Evolutionary conservation across 2,888 invertebrate species (phyloP), one percentile per base, ranked within the genome.

Genomic region (Sphecodes monilicornis): DNA sequence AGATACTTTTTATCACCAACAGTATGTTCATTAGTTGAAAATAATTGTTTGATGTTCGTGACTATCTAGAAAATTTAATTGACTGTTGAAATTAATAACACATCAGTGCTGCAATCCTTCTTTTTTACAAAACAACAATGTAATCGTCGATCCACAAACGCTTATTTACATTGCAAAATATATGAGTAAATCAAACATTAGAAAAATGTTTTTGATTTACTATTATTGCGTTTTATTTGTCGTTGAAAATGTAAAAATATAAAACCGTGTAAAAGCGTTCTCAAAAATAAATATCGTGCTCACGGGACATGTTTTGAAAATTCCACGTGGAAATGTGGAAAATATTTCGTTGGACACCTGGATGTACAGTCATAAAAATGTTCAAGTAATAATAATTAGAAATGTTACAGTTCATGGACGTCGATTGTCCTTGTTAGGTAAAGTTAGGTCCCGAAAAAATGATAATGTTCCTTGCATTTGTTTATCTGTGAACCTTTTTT

Each of bases 131-230:
- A 6, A 29, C 57, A 57, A 64, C 11, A 6, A 43, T 43, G 22
- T 32, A 43, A 72, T 77, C 85, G 71, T 79, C 76, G 68, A 69
- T 60, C 29, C 77, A 80, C 78, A 78, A 87, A 87, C 82, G 82
- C 54, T 57, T 85, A 80, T 74, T 78, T 73, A 76, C 54, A 64
- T 36, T 39, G 41, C 73, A 69, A 73, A 43, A 57, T 82, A 77
- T 50, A 60, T 74, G 77, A 78, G 29, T 76, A 66, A 80, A 69
- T 76, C 41, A 50, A 80, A 70, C 64, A 64, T 22, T 76, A 26
- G 76, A 76, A 82, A 82, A 76, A 22, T 22, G 16, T 57, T 60
- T 46, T 29, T 29, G 16, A 13, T 46, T 43, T 66, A 6, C 69
- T 2, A 36, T 50, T 32, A 71, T 29, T 68, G 76, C 41, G 18